Conservation (phyloP, 2,113 vertebrate species). For the Calidris pygmaea region DNA sequence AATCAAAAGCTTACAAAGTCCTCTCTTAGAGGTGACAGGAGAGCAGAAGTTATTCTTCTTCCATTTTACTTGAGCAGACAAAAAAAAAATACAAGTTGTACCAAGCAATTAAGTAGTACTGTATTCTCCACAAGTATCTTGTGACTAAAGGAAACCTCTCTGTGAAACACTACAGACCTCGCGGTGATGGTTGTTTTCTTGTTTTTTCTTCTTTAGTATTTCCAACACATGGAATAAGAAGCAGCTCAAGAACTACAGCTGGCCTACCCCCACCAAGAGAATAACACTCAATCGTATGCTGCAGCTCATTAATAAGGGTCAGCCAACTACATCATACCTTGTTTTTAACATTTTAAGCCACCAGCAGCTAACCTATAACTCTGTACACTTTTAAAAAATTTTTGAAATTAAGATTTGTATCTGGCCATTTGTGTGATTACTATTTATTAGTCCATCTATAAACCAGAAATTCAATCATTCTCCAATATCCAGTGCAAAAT, state of each 20-base stretch:
- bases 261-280: background rate
- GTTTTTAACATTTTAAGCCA: background rate
- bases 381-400: background rate
- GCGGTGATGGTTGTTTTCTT: background rate
- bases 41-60: background rate
- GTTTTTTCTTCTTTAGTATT: background rate
- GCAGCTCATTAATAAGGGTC: background rate
- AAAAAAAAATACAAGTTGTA: background rate
- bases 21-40: background rate
- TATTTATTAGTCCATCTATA: background rate
- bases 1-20: background rate
- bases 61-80: background rate
- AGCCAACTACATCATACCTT: background rate
- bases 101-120: background rate
- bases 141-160: background rate
- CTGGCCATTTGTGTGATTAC: background rate
- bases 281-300: rapidly evolving
- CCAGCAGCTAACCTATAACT: background rate
- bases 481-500: background rate
- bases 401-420: background rate
- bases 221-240: background rate
- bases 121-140: background rate
- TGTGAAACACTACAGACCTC: background rate
- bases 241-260: background rate
- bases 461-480: background rate